phyloP scores from a whole-genome alignment of 2,113 vertebrate genomes.

The Daubentonia madagascariensis region DNA sequence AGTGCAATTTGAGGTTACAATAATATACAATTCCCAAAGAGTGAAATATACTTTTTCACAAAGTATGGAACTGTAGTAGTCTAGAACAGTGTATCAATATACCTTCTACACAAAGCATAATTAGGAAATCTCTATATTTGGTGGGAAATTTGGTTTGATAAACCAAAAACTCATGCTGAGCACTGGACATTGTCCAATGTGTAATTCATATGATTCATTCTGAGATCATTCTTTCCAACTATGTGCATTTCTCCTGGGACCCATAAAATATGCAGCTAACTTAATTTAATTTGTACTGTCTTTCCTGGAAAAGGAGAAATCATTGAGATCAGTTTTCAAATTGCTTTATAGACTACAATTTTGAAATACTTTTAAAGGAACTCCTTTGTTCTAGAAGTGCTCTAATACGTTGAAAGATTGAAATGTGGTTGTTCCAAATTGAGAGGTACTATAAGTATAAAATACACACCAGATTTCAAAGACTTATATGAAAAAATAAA shows the following conservation, averaged over 20 bases:
- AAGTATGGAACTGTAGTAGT: background rate
- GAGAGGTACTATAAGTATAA: background rate
- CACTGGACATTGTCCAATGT: background rate
- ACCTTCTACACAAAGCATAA: background rate
- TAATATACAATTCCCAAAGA: background rate
- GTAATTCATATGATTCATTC: background rate
- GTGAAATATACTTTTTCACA: background rate
- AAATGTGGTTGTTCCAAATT: background rate
- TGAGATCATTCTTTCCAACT: background rate
- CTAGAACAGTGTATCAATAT: background rate
- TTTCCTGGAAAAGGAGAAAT: background rate
- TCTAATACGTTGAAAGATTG: background rate
- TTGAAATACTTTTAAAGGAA: background rate
- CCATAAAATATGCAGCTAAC: background rate
- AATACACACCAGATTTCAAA: background rate
- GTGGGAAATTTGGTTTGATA: background rate
- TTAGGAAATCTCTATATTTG: background rate
- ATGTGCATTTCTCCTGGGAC: background rate
- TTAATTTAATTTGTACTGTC: background rate
- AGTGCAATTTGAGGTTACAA: background rate
- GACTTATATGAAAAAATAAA: background rate
- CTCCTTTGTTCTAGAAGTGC: background rate
- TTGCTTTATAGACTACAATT: background rate
- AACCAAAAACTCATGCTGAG: background rate
- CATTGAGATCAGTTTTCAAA: constrained; percentile 13